A percentile compares a stretch with the other conserved stretches of the same genome.
These are phyloP conservation scores for Pterocles burchelli DNA, from an alignment of 2,113 vertebrate genomes.

Conservation along the genomic window DNA sequence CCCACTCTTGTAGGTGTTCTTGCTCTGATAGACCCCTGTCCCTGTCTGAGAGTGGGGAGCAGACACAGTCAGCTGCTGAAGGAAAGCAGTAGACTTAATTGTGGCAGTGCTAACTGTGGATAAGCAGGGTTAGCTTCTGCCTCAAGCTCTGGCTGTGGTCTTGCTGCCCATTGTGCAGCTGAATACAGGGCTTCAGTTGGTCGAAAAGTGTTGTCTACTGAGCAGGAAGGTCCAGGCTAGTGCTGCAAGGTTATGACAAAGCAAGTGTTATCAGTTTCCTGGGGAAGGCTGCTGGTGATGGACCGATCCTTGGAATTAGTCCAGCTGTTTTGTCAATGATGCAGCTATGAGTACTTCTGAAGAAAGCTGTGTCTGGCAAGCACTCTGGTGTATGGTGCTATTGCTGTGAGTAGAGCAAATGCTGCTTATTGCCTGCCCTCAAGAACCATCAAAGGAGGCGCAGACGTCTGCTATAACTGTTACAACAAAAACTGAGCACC, in stretches of 20 bases:
- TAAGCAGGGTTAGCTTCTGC: background rate
- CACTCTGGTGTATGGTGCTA: background rate
- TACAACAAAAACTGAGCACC: background rate
- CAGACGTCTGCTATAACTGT: conserved; percentile 35
- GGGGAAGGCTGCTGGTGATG: background rate
- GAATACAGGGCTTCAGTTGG: background rate
- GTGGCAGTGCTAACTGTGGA: background rate
- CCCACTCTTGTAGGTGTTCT: background rate
- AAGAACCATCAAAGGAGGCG: background rate
- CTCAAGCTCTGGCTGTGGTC: background rate
- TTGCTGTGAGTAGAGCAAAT: background rate
- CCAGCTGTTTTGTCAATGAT: background rate
- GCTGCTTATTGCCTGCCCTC: conserved; percentile 1
- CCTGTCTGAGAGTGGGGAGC: background rate
- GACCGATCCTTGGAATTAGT: background rate
- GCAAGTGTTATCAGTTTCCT: background rate
- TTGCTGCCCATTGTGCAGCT: background rate
- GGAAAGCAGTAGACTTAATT: background rate
- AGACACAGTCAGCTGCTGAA: background rate
- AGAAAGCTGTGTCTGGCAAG: conserved; percentile 19
- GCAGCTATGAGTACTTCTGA: background rate
- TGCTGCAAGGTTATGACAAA: conserved; percentile 4
- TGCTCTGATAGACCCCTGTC: background rate
- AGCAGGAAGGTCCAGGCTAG: background rate
- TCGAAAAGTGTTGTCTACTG: background rate